phyloP scores from a whole-genome alignment of 2,113 vertebrate species.

The Merops nubicus region DNA sequence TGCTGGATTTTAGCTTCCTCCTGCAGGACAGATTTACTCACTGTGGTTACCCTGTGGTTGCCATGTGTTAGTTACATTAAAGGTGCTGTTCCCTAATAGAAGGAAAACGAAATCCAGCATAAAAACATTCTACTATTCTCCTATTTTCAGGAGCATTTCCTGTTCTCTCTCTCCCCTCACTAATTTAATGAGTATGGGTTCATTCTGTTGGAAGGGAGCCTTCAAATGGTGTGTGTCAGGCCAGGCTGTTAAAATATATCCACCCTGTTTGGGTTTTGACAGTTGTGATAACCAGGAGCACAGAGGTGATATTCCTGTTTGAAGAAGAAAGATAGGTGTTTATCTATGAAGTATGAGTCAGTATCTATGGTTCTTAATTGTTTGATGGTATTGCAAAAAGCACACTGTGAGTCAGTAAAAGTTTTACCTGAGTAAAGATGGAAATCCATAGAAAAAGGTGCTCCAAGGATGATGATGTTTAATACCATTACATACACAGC shows the following conservation, averaged over 20 bases:
- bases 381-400: not conserved
- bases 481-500: not conserved
- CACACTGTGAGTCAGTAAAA: not conserved
- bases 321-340: not conserved
- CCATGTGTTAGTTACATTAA: conserved; percentile 46
- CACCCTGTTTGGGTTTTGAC: not conserved
- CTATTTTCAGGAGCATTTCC: not conserved
- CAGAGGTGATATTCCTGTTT: not conserved
- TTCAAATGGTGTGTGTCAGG: not conserved
- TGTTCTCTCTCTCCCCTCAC: not conserved
- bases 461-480: not conserved
- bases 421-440: not conserved
- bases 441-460: not conserved
- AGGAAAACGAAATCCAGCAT: conserved; percentile 29
- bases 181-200: not conserved
- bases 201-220: not conserved
- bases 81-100: conserved; percentile 19
- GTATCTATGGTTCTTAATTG: not conserved
- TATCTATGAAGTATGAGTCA: not conserved
- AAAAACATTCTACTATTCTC: not conserved
- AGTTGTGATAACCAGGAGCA: not conserved
- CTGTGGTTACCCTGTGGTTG: conserved; percentile 54
- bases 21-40: conserved; percentile 50
- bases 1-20: conserved; percentile 27
- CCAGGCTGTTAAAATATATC: not conserved